Evolutionary conservation across 2,113 vertebrate genomes (phyloP), one percentile per base, ranked within the genome.

Genomic region (Lepisosteus oculatus): DNA sequence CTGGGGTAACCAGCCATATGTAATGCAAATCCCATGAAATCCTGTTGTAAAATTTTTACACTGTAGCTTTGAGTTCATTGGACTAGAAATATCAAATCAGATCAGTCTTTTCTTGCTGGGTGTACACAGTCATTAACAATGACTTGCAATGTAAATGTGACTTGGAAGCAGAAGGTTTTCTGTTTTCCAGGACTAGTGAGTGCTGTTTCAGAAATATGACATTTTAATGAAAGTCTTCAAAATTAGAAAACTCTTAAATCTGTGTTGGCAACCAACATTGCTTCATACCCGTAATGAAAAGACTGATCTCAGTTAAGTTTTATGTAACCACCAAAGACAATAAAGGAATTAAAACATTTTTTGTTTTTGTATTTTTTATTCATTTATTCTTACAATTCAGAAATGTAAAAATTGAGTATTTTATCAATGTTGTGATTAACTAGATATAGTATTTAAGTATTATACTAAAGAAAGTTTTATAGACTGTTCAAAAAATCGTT

Each of bases 401-500:
- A 51, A 69, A 62, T 82, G 81, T 85, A 79, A 75, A 86, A 72
- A 71, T 77, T 61, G 69, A 74, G 69, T 70, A 78, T 75, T 75
- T 74, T 80, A 79, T 69, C 74, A 70, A 64, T 79, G 62, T 81
- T 68, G 84, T 73, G 71, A 78, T 81, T 69, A 47, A 77, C 61
- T 51, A 51, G 47, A 51, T 51, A 9, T 9, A 73, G 62, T 74
- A 64, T 84, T 85, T 76, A 78, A 81, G 76, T 65, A 77, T 77
- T 67, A 76, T 74, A 75, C 44, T 11, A 73, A 70, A 73, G 17
- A 79, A 64, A 59, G 42, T 68, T 79, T 74, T 65, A 15, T 71
- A 44, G 64, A 56, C 55, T 65, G 63, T 61, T 75, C 47, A 74
- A 61, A 72, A 61, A 78, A 43, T 41, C 70, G 63, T 69, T 65